Percentiles rank a stretch among this genome's conserved stretches.
These are phyloP conservation scores for Taenaris catops DNA, from an alignment of 2,888 invertebrate species.

Conservation along the genomic window DNA sequence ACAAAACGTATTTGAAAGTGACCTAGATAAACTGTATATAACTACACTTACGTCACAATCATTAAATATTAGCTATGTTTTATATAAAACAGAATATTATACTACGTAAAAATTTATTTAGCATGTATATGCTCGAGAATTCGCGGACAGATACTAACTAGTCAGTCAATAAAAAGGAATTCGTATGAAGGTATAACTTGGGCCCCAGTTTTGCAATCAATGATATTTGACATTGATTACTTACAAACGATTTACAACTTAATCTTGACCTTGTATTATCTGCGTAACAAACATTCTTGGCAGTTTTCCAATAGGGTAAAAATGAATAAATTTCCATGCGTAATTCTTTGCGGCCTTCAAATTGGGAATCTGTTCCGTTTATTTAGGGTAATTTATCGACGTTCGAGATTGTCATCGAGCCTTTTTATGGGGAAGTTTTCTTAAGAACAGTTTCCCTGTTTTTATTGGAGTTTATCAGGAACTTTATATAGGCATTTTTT, in stretches of 20 bases:
- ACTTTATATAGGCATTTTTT: no score
- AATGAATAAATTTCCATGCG: slow-evolving; percentile 17
- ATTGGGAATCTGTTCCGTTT: slow-evolving; percentile 17
- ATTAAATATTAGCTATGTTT: no score
- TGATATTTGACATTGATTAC: slow-evolving; percentile 2
- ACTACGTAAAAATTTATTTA: no score
- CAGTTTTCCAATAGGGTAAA: slow-evolving; percentile 16
- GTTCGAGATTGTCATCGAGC: slow-evolving; percentile 14
- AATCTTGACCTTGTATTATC: slow-evolving; percentile 15
- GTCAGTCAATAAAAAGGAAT: no score
- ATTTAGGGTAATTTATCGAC: slow-evolving; percentile 17
- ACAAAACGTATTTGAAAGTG: no score
- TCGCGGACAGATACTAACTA: no score
- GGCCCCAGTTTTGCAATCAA: background rate
- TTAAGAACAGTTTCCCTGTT: slow-evolving; percentile 1
- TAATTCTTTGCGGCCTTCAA: slow-evolving; percentile 17
- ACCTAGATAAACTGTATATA: no score
- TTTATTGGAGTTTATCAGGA: slow-evolving; percentile 3
- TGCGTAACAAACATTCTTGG: slow-evolving; percentile 13
- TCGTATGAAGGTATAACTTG: no score
- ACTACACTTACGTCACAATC: no score
- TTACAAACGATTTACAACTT: background rate
- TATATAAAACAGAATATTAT: no score
- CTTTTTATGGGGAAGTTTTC: slow-evolving; percentile 10
- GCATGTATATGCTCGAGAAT: no score